A percentile compares a stretch with the other conserved stretches of the same genome.
phyloP scores from a whole-genome alignment of 2,113 vertebrate species.

The Chlorodrepanis virens region DNA sequence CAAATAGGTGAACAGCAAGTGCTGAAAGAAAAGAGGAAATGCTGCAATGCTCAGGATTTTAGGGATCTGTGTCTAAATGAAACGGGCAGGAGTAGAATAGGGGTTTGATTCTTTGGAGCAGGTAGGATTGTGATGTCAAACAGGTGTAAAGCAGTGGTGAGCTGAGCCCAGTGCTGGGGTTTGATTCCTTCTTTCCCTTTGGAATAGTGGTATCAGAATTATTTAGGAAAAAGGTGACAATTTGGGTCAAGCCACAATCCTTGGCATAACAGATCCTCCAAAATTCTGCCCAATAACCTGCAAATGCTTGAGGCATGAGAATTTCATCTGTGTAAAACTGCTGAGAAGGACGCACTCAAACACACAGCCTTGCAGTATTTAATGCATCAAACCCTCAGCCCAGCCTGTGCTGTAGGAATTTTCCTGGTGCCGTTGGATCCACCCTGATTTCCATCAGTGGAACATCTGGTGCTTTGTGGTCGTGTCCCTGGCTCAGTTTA shows the following conservation, averaged over 20 bases:
- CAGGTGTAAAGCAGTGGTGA: background rate
- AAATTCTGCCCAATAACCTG: background rate
- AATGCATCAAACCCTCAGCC: background rate
- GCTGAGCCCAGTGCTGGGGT: background rate
- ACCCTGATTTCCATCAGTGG: background rate
- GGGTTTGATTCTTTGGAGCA: background rate
- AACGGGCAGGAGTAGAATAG: background rate
- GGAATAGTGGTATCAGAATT: background rate
- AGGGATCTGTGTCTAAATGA: background rate
- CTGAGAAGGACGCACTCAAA: fast-evolving
- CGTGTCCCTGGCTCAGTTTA: background rate
- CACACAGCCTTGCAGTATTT: fast-evolving
- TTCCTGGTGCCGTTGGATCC: background rate
- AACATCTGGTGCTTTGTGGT: background rate
- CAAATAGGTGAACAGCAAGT: background rate
- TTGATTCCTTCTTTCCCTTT: background rate
- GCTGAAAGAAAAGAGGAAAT: background rate
- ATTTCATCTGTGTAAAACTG: background rate
- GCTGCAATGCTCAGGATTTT: background rate
- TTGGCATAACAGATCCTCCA: background rate
- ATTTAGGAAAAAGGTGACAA: background rate
- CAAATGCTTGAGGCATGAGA: background rate
- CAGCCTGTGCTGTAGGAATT: fast-evolving
- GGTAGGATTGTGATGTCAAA: background rate
- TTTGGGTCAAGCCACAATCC: background rate